Percentiles rank a stretch among this genome's conserved stretches.
Evolutionary conservation across 2,113 vertebrate genomes (phyloP).

Genomic region (Cyphomyrus plagiostoma): DNA sequence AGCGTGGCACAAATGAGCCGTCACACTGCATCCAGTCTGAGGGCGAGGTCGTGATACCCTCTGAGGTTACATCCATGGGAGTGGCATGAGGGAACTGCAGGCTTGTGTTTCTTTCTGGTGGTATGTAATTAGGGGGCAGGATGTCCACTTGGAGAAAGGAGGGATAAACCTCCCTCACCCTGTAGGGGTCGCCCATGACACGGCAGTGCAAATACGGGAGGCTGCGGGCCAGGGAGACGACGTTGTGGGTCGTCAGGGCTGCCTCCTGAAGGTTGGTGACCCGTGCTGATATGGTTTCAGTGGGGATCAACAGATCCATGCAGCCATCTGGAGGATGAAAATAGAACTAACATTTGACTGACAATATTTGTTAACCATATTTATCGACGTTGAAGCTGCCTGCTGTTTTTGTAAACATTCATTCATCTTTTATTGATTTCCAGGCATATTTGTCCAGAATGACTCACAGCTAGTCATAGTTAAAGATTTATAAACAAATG

Average conservation of each 20-base stretch:
- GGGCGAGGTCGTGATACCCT: neutral
- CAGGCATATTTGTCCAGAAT: neutral
- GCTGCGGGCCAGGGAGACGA: constrained; percentile 12
- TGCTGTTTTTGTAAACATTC: neutral
- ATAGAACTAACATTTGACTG: neutral
- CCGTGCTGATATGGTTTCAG: neutral
- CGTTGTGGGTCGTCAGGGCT: constrained; percentile 7
- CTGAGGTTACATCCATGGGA: no score
- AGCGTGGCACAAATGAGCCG: constrained; percentile 12
- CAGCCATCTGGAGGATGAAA: neutral
- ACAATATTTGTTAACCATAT: neutral
- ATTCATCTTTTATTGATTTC: neutral
- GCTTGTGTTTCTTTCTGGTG: neutral
- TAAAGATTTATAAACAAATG: neutral
- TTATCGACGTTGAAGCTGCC: neutral
- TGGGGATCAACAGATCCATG: neutral
- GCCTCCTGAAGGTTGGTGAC: constrained; percentile 15
- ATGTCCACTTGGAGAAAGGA: neutral
- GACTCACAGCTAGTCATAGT: neutral
- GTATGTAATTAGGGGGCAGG: neutral
- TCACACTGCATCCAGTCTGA: constrained; percentile 14
- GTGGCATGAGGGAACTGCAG: no score
- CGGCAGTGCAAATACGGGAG: constrained; percentile 7
- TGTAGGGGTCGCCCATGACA: neutral
- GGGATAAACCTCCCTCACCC: neutral